Evolutionary conservation across 1,140 invertebrate genomes (phyloP).

Genomic region (Probaryconus sp.): DNA sequence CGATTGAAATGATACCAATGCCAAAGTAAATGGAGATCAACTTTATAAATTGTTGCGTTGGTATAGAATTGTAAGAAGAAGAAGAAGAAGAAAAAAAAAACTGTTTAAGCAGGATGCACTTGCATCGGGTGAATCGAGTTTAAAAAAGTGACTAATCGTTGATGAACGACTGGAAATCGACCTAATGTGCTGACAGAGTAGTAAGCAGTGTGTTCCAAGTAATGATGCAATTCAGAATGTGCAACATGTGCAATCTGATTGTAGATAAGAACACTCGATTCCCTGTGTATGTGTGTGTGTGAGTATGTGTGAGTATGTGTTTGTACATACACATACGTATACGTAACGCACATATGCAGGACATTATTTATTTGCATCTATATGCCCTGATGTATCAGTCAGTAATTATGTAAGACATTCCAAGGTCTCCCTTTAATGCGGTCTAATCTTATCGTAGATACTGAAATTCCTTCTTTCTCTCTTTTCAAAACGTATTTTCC

Average conservation of each 20-base stretch:
- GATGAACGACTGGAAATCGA: constrained; percentile 52
- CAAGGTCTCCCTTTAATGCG: constrained; percentile 58
- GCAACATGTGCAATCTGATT: constrained; percentile 71
- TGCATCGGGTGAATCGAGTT: neutral
- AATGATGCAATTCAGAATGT: constrained; percentile 72
- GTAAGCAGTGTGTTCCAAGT: constrained; percentile 68
- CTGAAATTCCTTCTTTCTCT: constrained; percentile 10
- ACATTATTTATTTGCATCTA: constrained; percentile 42
- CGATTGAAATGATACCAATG: too few relatives aligned
- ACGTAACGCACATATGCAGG: constrained; percentile 13
- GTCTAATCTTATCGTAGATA: constrained; percentile 52
- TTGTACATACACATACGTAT: neutral
- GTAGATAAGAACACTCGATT: constrained; percentile 68
- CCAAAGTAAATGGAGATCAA: too few relatives aligned
- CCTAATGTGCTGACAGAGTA: constrained; percentile 63
- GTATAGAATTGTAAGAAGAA: too few relatives aligned
- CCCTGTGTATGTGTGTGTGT: constrained; percentile 50
- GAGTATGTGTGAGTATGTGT: too few relatives aligned
- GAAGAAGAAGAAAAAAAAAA: constrained; percentile 9
- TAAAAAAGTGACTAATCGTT: constrained; percentile 46
- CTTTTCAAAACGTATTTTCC: too few relatives aligned
- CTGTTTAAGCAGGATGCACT: neutral
- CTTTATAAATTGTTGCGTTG: too few relatives aligned
- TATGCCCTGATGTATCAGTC: constrained; percentile 57
- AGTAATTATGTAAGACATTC: constrained; percentile 58